Conservation (phyloP, 2,888 invertebrate species). For the Patella pellucida region DNA sequence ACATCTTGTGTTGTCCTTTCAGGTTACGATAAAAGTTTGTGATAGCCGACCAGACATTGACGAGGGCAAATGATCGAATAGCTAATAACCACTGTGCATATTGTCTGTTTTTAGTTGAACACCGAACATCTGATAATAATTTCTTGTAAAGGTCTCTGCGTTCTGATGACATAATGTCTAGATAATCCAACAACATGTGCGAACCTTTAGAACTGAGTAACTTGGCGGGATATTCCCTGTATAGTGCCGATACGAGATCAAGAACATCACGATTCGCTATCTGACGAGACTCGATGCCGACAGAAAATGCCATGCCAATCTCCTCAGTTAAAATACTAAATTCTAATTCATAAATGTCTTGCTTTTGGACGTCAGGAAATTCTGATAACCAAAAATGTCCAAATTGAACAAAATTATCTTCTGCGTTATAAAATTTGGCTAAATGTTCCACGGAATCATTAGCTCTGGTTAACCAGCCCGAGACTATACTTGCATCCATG, state of each 20-base stretch:
- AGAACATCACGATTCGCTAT: slow-evolving; percentile 56
- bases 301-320: slow-evolving; percentile 63
- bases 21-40: slow-evolving; percentile 65
- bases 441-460: slow-evolving; percentile 61
- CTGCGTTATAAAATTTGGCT: slow-evolving; percentile 53
- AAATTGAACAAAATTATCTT: slow-evolving; percentile 67
- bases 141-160: slow-evolving; percentile 57
- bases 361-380: slow-evolving; percentile 62
- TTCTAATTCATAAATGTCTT: slow-evolving; percentile 67
- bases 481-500: slow-evolving; percentile 67
- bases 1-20: slow-evolving; percentile 34
- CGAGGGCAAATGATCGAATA: slow-evolving; percentile 64
- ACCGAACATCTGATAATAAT: slow-evolving; percentile 66
- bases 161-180: slow-evolving; percentile 65
- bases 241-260: slow-evolving; percentile 62
- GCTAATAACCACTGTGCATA: slow-evolving; percentile 69
- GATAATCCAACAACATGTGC: slow-evolving; percentile 64
- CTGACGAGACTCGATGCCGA: slow-evolving; percentile 57
- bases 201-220: slow-evolving; percentile 60
- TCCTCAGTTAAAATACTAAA: slow-evolving; percentile 65
- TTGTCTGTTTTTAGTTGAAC: slow-evolving; percentile 64
- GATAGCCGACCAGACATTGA: slow-evolving; percentile 67
- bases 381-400: slow-evolving; percentile 69
- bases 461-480: slow-evolving; percentile 63
- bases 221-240: slow-evolving; percentile 66